Percentiles rank a stretch among this genome's conserved stretches.
These are phyloP conservation scores for Drosophila burlai DNA, from an alignment of 1,140 invertebrate genomes.

Conservation along the genomic window DNA sequence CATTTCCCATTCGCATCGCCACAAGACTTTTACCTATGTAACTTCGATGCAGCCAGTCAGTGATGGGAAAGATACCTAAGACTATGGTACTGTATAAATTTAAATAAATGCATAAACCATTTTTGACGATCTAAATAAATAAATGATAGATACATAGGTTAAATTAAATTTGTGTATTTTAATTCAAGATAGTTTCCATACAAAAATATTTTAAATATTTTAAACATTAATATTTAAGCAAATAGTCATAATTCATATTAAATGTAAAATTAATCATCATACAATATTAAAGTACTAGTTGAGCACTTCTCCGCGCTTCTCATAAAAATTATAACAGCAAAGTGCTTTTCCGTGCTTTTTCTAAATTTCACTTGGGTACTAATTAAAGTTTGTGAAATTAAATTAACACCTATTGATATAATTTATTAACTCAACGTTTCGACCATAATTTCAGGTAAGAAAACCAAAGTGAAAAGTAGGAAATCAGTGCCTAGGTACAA, in stretches of 20 bases:
- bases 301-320: neutral
- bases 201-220: neutral
- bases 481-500: neutral
- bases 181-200: neutral
- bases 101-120: too few relatives aligned
- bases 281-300: neutral
- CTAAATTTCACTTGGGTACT: too few relatives aligned
- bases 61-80: constrained; percentile 9
- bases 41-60: constrained; percentile 33
- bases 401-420: neutral
- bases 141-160: too few relatives aligned
- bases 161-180: neutral
- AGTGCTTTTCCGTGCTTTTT: neutral
- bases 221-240: neutral
- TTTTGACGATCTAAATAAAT: neutral
- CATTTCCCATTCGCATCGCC: constrained; percentile 75
- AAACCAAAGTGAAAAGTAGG: neutral
- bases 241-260: neutral
- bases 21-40: constrained; percentile 52
- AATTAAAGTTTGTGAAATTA: neutral
- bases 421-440: neutral
- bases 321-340: neutral
- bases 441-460: neutral
- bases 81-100: neutral
- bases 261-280: neutral